Evolutionary conservation across 53 echinoderm and acorn worm genomes (phyloP), one percentile per base, ranked within the genome.

Genomic region (Echinarachnius parma): DNA sequence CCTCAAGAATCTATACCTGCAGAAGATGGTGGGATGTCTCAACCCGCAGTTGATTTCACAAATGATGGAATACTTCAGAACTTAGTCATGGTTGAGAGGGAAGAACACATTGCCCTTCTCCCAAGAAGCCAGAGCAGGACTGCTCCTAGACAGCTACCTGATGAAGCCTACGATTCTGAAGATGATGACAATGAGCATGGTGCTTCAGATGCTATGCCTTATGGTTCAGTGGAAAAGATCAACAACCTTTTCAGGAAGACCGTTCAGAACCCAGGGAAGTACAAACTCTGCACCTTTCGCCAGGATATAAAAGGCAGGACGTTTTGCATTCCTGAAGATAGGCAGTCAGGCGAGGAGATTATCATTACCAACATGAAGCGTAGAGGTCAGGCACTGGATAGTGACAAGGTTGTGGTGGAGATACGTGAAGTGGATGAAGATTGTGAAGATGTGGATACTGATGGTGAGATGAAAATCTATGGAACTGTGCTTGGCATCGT

Each of bases 251-350:
- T 55, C 23, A 28, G 52, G 31, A 32, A 29, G 80, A 21, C 52
- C 22, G 22, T 50, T 34, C 10, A 49, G 32, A 71, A 80, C 2
- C 98, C 98, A 13, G 81, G 91, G 5, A 66, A 61, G 20, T 96
- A 70, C 80, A 91, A 91, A 42, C 53, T 91, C 54, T 93, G 89
- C 75, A 83, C 71, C 48, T 80, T 86, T 62, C 86, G 70, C 49
- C 83, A 83, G 71, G 87, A 90, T 64, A 34, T 77, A 19, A 80
- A 52, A 31, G 90, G 93, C 18, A 48, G 69, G 18, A 78, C 66
- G 28, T 90, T 75, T 50, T 89, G 89, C 16, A 22, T 84, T 24
- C 81, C 86, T 0, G 62, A 61, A 39, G 90, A 93, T 35, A 83
- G 67, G 9, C 72, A 82, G 24, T 81, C 81, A 5, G 62, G 81